A percentile compares a stretch with the other conserved stretches of the same genome.
These are phyloP conservation scores for Myocastor coypus DNA, from an alignment of 2,113 vertebrate species.

Conservation along the genomic window DNA sequence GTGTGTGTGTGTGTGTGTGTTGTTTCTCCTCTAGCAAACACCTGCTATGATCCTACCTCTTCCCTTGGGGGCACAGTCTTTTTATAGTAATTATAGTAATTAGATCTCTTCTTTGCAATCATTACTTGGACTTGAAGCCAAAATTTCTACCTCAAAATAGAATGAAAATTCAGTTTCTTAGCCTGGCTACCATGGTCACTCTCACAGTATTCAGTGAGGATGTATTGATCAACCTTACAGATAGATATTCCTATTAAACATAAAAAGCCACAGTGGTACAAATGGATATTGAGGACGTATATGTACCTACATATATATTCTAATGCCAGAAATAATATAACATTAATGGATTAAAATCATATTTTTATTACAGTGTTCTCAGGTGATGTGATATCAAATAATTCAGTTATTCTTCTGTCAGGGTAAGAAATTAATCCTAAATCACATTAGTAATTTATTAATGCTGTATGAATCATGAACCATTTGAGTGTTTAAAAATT, in stretches of 20 bases:
- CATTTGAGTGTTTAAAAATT: slow-evolving; percentile 55
- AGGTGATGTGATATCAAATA: slow-evolving; percentile 22
- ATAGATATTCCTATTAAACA: not conserved
- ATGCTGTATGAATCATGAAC: not conserved
- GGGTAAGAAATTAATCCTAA: slow-evolving; percentile 54
- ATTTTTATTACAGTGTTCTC: not conserved
- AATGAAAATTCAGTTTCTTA: slow-evolving; percentile 67
- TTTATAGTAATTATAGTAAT: slow-evolving; percentile 74
- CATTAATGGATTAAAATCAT: not conserved
- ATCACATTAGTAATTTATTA: slow-evolving; percentile 23
- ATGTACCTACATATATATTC: not conserved
- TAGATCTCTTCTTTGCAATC: slow-evolving; percentile 71
- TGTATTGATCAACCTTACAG: not conserved
- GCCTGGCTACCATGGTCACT: not conserved
- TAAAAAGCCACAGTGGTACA: not conserved
- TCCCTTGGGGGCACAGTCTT: slow-evolving; percentile 49
- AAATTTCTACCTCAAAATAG: slow-evolving; percentile 69
- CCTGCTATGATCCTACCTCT: slow-evolving; percentile 50
- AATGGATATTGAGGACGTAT: not conserved
- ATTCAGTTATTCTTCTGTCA: not conserved
- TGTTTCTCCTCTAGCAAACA: slow-evolving; percentile 26
- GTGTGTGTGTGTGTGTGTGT: not conserved
- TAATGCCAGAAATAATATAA: not conserved
- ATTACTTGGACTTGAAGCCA: slow-evolving; percentile 67
- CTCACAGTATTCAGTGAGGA: not conserved